Conservation (phyloP, 2,113 vertebrate species). For the Hippocampus comes region DNA sequence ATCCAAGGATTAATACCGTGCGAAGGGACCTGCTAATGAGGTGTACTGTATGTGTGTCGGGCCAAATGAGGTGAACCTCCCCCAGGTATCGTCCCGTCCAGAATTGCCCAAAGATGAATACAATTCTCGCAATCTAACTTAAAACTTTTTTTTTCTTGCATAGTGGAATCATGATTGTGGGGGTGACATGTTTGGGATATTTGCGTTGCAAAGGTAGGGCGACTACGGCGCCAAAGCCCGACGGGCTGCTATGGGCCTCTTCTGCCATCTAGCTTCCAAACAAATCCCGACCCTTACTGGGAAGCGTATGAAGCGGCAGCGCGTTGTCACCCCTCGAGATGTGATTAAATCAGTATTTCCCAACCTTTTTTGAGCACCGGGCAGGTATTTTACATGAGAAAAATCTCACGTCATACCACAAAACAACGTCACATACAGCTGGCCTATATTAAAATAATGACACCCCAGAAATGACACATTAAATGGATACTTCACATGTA, state of each 20-base stretch:
- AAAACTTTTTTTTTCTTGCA: constrained; percentile 52
- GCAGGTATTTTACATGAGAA: too few relatives aligned
- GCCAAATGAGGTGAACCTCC: neutral
- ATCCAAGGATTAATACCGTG: constrained; percentile 19
- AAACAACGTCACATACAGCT: too few relatives aligned
- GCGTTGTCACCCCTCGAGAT: neutral
- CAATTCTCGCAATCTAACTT: constrained; percentile 55
- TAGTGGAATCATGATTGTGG: constrained; percentile 47
- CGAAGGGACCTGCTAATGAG: constrained; percentile 7
- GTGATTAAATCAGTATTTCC: neutral
- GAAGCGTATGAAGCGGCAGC: neutral
- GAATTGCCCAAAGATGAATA: constrained; percentile 40
- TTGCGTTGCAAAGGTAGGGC: constrained; percentile 63
- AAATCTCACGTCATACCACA: too few relatives aligned
- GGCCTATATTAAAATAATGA: too few relatives aligned
- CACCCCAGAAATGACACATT: too few relatives aligned
- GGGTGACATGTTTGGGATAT: constrained; percentile 49
- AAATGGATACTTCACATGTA: too few relatives aligned
- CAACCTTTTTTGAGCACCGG: neutral
- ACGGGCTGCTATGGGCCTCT: constrained; percentile 62
- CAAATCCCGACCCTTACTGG: constrained; percentile 50
- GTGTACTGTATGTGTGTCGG: constrained; percentile 3
- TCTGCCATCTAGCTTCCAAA: constrained; percentile 70
- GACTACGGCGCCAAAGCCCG: constrained; percentile 53
- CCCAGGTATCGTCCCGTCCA: constrained; percentile 30